A percentile compares a stretch with the other conserved stretches of the same genome.
Evolutionary conservation across 2,797 vertebrate species (phyloP).

Genomic region (Enteromius unitaeniatus): DNA sequence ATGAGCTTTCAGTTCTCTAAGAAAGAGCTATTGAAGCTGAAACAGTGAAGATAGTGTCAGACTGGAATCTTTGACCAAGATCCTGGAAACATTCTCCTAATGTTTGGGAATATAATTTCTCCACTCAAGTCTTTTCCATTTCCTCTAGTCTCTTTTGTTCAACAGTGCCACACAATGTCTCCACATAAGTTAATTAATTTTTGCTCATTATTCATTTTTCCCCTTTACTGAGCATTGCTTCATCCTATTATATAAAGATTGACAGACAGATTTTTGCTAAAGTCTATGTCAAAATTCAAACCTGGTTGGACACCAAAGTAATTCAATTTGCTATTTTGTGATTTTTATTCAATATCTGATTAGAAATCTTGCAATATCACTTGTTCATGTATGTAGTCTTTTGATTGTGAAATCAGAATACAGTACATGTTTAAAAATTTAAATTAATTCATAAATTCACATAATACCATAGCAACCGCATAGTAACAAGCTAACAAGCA

Average conservation of each 20-base stretch:
- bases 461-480: neutral
- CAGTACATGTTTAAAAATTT: neutral
- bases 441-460: neutral
- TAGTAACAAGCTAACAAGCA: neutral
- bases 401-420: neutral
- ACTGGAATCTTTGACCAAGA: slow-evolving; percentile 47
- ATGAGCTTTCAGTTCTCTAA: slow-evolving; percentile 35
- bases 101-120: slow-evolving; percentile 38
- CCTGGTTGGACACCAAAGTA: neutral
- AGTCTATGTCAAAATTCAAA: neutral
- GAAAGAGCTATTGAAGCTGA: slow-evolving; percentile 40
- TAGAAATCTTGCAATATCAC: neutral
- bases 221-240: neutral
- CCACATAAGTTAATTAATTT: slow-evolving; percentile 27
- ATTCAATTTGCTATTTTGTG: neutral
- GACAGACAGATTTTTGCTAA: neutral
- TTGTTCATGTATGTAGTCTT: neutral
- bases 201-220: neutral
- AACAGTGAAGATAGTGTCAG: slow-evolving; percentile 53
- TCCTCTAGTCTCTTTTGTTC: slow-evolving; percentile 21
- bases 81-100: slow-evolving; percentile 37
- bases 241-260: neutral
- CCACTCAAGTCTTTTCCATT: slow-evolving; percentile 26
- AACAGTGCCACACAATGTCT: slow-evolving; percentile 24
- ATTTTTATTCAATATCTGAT: neutral